phyloP scores from a whole-genome alignment of 2,113 vertebrate genomes.

The Pomatorhinus ruficollis region DNA sequence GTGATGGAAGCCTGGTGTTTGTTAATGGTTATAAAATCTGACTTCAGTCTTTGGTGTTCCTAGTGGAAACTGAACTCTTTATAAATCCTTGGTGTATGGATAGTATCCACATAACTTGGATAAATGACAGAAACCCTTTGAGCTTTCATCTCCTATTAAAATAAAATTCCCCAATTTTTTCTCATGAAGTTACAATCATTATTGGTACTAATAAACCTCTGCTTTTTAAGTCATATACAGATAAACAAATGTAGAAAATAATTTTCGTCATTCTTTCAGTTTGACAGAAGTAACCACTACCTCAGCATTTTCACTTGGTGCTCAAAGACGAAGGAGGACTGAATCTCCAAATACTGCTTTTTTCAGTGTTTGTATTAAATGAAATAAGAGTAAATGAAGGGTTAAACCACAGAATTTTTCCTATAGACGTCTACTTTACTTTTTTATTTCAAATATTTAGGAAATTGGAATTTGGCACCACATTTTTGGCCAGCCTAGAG shows the following conservation, averaged over 20 bases:
- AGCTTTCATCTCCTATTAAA: neutral
- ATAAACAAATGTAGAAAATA: neutral
- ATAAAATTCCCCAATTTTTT: neutral
- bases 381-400: neutral
- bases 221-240: neutral
- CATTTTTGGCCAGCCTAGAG: neutral
- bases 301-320: neutral
- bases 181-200: neutral
- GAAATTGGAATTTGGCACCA: neutral
- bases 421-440: neutral
- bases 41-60: neutral
- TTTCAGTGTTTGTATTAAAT: neutral
- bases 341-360: neutral
- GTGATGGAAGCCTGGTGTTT: neutral
- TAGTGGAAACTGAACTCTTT: neutral
- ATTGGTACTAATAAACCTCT: neutral
- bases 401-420: neutral
- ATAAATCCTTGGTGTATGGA: neutral
- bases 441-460: neutral
- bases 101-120: neutral
- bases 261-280: neutral
- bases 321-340: neutral
- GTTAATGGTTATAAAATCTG: neutral
- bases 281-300: neutral
- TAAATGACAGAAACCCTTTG: neutral